phyloP scores from a whole-genome alignment of 2,797 vertebrate genomes.

The Rhadinocentrus ornatus region DNA sequence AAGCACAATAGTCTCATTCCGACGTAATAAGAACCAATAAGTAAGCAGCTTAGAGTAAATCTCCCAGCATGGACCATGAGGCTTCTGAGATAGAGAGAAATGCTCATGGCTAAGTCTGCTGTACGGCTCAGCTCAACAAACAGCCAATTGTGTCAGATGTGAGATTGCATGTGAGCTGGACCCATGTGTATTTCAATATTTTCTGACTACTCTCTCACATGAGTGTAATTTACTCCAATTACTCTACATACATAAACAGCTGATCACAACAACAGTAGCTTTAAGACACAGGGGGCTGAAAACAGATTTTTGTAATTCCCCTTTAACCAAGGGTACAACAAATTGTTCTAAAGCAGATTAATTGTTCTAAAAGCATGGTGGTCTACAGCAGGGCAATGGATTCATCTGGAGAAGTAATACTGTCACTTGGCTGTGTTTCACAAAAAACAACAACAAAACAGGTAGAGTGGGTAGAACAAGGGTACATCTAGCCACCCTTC shows the following conservation, averaged over 20 bases:
- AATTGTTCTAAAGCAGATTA: constrained; percentile 13
- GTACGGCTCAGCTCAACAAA: constrained; percentile 47
- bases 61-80: constrained; percentile 62
- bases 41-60: constrained; percentile 83
- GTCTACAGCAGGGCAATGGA: constrained; percentile 17
- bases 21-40: constrained; percentile 67
- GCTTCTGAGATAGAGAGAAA: constrained; percentile 56
- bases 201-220: constrained; percentile 45
- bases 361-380: constrained; percentile 11
- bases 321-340: neutral
- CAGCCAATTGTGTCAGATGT: constrained; percentile 57
- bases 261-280: constrained; percentile 24
- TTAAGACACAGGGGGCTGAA: constrained; percentile 11
- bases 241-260: constrained; percentile 37
- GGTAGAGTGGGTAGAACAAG: constrained; percentile 13
- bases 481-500: constrained; percentile 38
- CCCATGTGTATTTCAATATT: constrained; percentile 42
- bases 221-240: constrained; percentile 52
- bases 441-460: constrained; percentile 10
- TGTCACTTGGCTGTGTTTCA: constrained; percentile 17
- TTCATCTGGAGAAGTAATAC: constrained; percentile 18
- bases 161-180: constrained; percentile 42
- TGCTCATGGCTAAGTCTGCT: constrained; percentile 35
- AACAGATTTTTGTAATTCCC: constrained; percentile 21
- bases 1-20: constrained; percentile 54